phyloP scores from a whole-genome alignment of 2,113 vertebrate genomes.

The Hippocampus abdominalis region DNA sequence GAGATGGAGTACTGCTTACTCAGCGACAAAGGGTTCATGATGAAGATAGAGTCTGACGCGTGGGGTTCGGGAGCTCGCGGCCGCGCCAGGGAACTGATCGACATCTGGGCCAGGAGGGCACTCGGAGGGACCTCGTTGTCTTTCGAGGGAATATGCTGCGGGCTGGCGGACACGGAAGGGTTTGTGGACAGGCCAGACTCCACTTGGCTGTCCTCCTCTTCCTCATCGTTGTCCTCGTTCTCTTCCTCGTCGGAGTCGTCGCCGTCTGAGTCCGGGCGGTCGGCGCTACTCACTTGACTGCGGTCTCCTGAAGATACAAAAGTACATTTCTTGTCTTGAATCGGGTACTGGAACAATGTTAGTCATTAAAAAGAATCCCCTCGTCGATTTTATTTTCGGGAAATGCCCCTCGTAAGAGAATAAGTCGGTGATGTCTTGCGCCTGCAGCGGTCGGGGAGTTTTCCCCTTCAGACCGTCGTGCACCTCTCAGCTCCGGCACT shows the following conservation, averaged over 20 bases:
- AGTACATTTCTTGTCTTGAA: neutral
- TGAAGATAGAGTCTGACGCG: constrained; percentile 32
- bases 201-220: constrained; percentile 96
- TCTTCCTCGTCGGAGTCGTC: constrained; percentile 94
- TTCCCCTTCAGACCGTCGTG: constrained; percentile 30
- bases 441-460: constrained; percentile 24
- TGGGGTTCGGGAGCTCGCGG: constrained; percentile 27
- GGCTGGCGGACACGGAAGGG: constrained; percentile 89
- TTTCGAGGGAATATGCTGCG: constrained; percentile 81
- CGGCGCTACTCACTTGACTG: constrained; percentile 74
- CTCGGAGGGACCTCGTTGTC: constrained; percentile 81
- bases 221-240: constrained; percentile 90
- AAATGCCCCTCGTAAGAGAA: constrained; percentile 10
- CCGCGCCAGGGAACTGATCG: constrained; percentile 67
- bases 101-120: constrained; percentile 90
- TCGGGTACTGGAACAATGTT: neutral
- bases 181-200: constrained; percentile 91
- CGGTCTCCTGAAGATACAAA: constrained; percentile 78
- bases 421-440: neutral
- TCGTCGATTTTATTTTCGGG: neutral
- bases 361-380: neutral
- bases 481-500: constrained; percentile 31
- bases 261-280: constrained; percentile 83
- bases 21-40: constrained; percentile 66
- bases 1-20: constrained; percentile 78